Evolutionary conservation across 2,888 invertebrate species (phyloP), one percentile per base, ranked within the genome.

Genomic region (Oscheius sp.): DNA sequence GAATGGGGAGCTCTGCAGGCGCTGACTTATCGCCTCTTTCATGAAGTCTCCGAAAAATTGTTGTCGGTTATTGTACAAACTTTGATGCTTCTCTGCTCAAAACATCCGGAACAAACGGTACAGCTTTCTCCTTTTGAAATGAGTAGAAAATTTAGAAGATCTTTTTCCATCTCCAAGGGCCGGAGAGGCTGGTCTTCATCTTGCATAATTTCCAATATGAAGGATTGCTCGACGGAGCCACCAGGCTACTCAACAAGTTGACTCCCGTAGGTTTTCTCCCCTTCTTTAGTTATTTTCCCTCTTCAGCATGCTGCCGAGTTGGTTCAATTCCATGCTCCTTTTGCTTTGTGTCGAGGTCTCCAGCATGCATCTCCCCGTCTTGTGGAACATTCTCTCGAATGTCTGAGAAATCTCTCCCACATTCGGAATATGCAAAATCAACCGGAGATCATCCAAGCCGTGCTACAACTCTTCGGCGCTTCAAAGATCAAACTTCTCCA

Each of bases 31-130:
- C 81, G 84, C 76, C 73, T 86, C 46, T 78, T 76, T 25, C 72
- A 74, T 0, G 86, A 87, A 29, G 76, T 25, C 3, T 13, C 12
- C 23, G 86, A 86, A 63, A 87, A 87, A 61, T 76, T 87, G 9
- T 76, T 87, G 21, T 74, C 83, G n/a, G 80, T 87, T n/a, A 80
- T 85, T 9, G 84, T 86, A 0, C 86, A 86, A 68, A 75, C 84
- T 35, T 69, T 86, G 9, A 71, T 79, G 13, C 72, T 84, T 18
- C 59, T 87, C 13, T 82, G 84, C 43, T 79, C 84, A 18, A 81
- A 79, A 64, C 76, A 77, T 59, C 74, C 61, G 25, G 87, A 85
- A 0, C 85, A 85, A 53, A 78, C 77, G 49, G 76, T 75, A 49
- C 23, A 18, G 41, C 41, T 41, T 13, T 9, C 3, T 35, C 35